A percentile compares a stretch with the other conserved stretches of the same genome.
These are phyloP conservation scores for Ips nitidus DNA, from an alignment of 1,140 invertebrate genomes.

Conservation along the genomic window DNA sequence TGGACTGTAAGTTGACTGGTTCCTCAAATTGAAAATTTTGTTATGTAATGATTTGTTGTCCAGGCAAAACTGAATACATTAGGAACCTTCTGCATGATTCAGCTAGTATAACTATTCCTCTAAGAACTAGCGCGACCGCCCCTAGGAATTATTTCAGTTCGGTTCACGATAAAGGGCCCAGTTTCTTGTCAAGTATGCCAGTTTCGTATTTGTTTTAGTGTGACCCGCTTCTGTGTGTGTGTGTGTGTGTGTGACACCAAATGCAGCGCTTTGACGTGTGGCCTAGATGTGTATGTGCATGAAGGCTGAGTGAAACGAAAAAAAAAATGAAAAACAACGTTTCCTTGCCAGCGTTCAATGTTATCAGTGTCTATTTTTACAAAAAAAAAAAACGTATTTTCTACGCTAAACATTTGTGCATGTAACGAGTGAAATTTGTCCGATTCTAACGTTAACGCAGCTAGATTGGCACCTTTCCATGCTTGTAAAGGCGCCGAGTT, in stretches of 20 bases:
- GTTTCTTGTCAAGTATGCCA: not conserved
- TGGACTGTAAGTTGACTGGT: conserved; percentile 45
- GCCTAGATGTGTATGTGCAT: too few relatives aligned
- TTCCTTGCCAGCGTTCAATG: not conserved
- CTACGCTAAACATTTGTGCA: not conserved
- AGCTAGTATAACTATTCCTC: conserved; percentile 50
- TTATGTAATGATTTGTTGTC: not conserved
- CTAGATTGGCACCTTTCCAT: not conserved
- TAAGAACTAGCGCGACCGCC: conserved; percentile 43
- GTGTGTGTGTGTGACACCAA: too few relatives aligned
- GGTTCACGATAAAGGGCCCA: conserved; percentile 47
- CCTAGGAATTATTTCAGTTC: conserved; percentile 49
- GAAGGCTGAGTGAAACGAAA: too few relatives aligned
- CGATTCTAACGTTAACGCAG: not conserved
- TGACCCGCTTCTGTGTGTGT: too few relatives aligned
- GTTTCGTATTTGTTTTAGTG: too few relatives aligned
- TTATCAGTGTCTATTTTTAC: not conserved
- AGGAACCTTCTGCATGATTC: conserved; percentile 50
- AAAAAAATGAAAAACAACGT: too few relatives aligned
- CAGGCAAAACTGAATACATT: conserved; percentile 52
- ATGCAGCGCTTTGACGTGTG: not conserved
- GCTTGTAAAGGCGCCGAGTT: not conserved
- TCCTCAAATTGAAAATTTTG: not conserved
- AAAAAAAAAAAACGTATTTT: not conserved
- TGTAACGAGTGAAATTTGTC: not conserved